Conservation (phyloP, 1,140 invertebrate genomes). For the Cotesia chilonis region DNA sequence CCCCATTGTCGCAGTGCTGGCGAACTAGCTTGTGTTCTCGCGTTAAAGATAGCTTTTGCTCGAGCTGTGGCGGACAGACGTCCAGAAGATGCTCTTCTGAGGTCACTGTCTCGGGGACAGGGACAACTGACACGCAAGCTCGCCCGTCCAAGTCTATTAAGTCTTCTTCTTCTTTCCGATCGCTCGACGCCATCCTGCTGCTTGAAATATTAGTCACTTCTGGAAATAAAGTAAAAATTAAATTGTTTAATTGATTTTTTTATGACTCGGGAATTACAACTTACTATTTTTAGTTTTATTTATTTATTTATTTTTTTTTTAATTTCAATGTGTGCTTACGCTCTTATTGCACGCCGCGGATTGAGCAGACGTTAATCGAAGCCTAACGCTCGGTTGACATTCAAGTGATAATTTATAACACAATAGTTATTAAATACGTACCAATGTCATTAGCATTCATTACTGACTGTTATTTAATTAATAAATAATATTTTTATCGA, state of each 20-base stretch:
- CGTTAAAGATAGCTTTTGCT: slow-evolving; percentile 58
- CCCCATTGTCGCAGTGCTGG: slow-evolving; percentile 41
- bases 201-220: neutral
- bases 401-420: too few relatives aligned
- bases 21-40: slow-evolving; percentile 43
- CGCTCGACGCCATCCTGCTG: slow-evolving; percentile 50
- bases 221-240: slow-evolving; percentile 11
- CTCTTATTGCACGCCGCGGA: too few relatives aligned
- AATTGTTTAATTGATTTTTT: too few relatives aligned
- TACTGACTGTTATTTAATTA: too few relatives aligned
- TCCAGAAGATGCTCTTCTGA: slow-evolving; percentile 62
- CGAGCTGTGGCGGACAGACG: slow-evolving; percentile 60
- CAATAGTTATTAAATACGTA: too few relatives aligned
- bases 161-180: slow-evolving; percentile 53
- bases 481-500: too few relatives aligned
- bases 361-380: neutral
- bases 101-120: slow-evolving; percentile 41
- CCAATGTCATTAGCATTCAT: too few relatives aligned
- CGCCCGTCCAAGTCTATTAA: slow-evolving; percentile 60
- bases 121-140: slow-evolving; percentile 43
- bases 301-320: too few relatives aligned
- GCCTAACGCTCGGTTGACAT: too few relatives aligned
- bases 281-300: too few relatives aligned
- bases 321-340: too few relatives aligned
- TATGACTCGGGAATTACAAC: too few relatives aligned